phyloP scores from a whole-genome alignment of 2,888 invertebrate genomes.

The Margaritifera margaritifera region DNA sequence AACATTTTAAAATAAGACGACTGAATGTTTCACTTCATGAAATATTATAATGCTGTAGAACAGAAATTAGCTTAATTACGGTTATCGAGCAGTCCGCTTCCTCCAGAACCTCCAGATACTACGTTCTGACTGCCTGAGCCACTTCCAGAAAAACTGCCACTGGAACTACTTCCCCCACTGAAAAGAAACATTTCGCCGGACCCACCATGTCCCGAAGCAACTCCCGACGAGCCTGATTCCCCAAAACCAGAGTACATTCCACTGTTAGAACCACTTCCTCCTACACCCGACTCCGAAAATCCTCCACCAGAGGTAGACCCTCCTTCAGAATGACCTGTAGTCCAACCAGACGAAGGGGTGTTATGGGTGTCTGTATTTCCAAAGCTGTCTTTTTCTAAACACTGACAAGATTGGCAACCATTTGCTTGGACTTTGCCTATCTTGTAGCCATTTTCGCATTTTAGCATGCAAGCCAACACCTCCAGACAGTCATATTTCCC shows the following conservation, averaged over 20 bases:
- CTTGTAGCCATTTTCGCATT: slow-evolving; percentile 35
- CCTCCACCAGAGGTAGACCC: not conserved
- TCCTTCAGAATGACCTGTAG: slow-evolving; percentile 3
- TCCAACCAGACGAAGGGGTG: not conserved
- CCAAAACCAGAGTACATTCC: slow-evolving; percentile 1
- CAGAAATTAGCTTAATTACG: too few relatives aligned
- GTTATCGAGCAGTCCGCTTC: too few relatives aligned
- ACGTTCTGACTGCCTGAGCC: too few relatives aligned
- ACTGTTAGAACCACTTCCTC: not conserved
- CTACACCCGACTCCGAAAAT: not conserved
- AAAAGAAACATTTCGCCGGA: slow-evolving; percentile 5
- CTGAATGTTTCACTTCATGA: too few relatives aligned
- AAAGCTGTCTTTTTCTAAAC: slow-evolving; percentile 15
- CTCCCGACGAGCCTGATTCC: slow-evolving; percentile 7
- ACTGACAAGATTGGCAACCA: slow-evolving; percentile 36
- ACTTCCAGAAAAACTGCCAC: too few relatives aligned
- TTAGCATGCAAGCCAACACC: slow-evolving; percentile 36
- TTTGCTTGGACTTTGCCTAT: slow-evolving; percentile 34
- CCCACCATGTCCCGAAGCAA: not conserved
- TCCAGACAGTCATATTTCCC: slow-evolving; percentile 20
- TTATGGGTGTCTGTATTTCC: slow-evolving; percentile 1
- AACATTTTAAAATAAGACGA: too few relatives aligned
- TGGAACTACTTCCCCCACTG: slow-evolving; percentile 1
- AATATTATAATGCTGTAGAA: too few relatives aligned
- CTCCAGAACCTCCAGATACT: too few relatives aligned